Conservation (phyloP, 2,797 vertebrate species). For the Anabas testudineus region DNA sequence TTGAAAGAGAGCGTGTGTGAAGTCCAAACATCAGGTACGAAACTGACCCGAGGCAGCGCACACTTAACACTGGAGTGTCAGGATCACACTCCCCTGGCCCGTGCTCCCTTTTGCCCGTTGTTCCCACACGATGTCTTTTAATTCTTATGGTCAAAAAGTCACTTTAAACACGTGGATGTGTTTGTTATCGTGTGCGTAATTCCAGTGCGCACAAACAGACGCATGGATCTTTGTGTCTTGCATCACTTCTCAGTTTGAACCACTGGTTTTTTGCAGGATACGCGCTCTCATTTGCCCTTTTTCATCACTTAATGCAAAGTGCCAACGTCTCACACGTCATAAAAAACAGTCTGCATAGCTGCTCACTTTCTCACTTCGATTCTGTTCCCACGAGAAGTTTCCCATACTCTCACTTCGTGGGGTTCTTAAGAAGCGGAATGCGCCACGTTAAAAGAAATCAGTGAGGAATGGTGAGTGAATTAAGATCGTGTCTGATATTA, state of each 20-base stretch:
- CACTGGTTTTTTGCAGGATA: neutral
- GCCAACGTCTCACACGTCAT: constrained; percentile 72
- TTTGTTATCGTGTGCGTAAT: neutral
- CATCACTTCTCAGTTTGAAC: neutral
- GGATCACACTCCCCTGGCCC: constrained; percentile 41
- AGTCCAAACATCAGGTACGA: constrained; percentile 40
- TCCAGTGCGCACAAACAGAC: neutral
- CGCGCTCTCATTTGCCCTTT: constrained; percentile 36
- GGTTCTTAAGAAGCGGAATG: neutral
- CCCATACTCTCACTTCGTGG: constrained; percentile 70
- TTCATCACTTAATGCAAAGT: constrained; percentile 48
- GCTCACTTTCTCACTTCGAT: constrained; percentile 70
- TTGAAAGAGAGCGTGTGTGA: constrained; percentile 32
- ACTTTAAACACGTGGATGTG: too few species aligned
- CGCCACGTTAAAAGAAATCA: constrained; percentile 6
- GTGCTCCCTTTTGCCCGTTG: constrained; percentile 5
- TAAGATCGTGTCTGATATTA: neutral
- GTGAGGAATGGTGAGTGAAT: neutral
- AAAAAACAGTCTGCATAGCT: constrained; percentile 55
- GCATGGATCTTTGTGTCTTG: too few species aligned
- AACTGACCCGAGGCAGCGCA: constrained; percentile 49
- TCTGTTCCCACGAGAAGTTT: constrained; percentile 76
- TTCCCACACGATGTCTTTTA: neutral
- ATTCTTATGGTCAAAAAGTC: too few species aligned
- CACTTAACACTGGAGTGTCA: constrained; percentile 74